phyloP scores from a whole-genome alignment of 2,113 vertebrate species.

The Corythaeola cristata region DNA sequence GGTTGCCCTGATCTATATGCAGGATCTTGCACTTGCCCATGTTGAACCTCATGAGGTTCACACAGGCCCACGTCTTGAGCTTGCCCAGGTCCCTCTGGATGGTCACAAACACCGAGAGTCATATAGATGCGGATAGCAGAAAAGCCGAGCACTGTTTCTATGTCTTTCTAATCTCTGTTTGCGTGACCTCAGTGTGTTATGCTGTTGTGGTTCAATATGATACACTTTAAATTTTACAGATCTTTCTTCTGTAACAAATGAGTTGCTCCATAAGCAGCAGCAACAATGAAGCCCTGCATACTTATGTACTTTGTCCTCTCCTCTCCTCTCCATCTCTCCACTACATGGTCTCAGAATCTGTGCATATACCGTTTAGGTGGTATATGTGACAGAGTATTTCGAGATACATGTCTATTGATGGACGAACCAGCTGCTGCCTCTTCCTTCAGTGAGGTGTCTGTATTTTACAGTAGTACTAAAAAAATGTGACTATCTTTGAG shows the following conservation, averaged over 20 bases:
- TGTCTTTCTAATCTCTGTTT: background rate
- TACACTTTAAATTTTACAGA: background rate
- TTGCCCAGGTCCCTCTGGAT: no score
- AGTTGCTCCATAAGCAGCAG: background rate
- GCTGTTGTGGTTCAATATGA: background rate
- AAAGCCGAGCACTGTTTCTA: background rate
- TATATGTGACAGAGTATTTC: background rate
- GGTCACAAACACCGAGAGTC: background rate
- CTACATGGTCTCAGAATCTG: background rate
- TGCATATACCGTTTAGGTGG: background rate
- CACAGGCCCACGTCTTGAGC: no score
- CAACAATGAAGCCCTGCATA: background rate
- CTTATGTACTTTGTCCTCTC: background rate
- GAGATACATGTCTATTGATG: background rate
- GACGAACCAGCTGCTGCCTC: background rate
- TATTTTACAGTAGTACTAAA: background rate
- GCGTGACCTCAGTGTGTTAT: background rate
- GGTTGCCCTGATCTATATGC: no score
- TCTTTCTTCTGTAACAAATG: background rate
- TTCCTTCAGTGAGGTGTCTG: background rate
- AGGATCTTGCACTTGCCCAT: no score
- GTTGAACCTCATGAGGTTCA: no score
- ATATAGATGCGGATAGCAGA: accelerated
- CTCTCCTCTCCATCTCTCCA: background rate
- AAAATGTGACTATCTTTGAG: background rate